Conservation (phyloP, 1,140 invertebrate genomes). For the Littorina saxatilis region DNA sequence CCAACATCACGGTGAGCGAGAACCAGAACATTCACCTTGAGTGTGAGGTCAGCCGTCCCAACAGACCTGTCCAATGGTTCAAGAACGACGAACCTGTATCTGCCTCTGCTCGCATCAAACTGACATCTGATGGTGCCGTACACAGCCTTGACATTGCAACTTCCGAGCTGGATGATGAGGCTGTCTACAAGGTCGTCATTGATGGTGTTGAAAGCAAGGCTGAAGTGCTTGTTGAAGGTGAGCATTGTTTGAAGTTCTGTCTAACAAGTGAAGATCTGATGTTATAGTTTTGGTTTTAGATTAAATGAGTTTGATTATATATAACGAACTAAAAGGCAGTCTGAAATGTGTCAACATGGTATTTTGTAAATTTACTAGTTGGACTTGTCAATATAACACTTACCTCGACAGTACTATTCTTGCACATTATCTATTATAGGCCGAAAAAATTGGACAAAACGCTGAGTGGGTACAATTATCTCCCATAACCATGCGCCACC, state of each 20-base stretch:
- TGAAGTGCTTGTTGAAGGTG: slow-evolving; percentile 49
- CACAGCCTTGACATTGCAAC: slow-evolving; percentile 81
- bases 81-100: slow-evolving; percentile 82
- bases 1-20: slow-evolving; percentile 60
- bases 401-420: no score
- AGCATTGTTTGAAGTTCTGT: background rate
- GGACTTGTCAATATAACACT: no score
- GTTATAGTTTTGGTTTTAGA: no score
- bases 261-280: no score
- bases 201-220: slow-evolving; percentile 49
- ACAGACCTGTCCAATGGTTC: slow-evolving; percentile 85
- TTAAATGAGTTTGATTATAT: no score
- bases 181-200: slow-evolving; percentile 82
- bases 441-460: no score
- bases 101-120: slow-evolving; percentile 87
- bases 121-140: slow-evolving; percentile 88
- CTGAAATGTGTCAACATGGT: no score
- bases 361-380: no score
- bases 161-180: slow-evolving; percentile 86
- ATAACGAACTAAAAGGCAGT: no score
- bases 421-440: no score
- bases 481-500: no score
- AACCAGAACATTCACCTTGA: slow-evolving; percentile 64
- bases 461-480: no score
- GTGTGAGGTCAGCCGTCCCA: slow-evolving; percentile 84